Percentiles rank a stretch among this genome's conserved stretches.
phyloP scores from a whole-genome alignment of 2,113 vertebrate genomes.

The Otis tarda region DNA sequence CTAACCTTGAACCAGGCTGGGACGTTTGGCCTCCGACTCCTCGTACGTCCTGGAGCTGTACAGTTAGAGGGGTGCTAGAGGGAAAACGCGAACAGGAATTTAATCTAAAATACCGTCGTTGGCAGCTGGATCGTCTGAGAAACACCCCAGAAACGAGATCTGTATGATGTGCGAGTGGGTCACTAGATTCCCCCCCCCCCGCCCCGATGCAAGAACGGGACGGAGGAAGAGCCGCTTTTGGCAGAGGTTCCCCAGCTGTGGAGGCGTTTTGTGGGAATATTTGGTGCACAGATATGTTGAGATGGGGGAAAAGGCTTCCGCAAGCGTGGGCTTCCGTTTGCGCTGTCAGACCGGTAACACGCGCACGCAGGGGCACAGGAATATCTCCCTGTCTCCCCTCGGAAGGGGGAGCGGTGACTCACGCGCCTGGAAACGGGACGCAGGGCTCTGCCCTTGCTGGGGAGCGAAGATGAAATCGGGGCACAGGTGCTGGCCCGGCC shows the following conservation, averaged over 20 bases:
- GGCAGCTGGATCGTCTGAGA: neutral
- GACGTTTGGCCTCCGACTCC: neutral
- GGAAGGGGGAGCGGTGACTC: neutral
- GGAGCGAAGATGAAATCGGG: neutral
- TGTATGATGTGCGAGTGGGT: neutral
- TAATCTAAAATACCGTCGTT: neutral
- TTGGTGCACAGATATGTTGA: neutral
- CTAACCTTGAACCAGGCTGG: constrained; percentile 50
- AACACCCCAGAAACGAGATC: neutral
- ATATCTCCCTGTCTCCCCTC: too few relatives aligned
- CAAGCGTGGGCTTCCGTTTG: neutral
- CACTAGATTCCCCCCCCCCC: neutral
- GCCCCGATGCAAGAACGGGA: neutral
- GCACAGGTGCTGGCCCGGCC: neutral
- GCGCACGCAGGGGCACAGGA: neutral
- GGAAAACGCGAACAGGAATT: neutral
- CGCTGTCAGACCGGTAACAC: neutral
- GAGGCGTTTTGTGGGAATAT: neutral
- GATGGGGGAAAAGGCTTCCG: neutral
- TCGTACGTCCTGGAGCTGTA: neutral
- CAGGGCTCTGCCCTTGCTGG: neutral
- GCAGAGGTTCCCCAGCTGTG: constrained; percentile 11
- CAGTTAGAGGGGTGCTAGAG: neutral
- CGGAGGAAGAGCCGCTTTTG: neutral
- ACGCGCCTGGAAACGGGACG: neutral